Percentiles rank a stretch among this genome's conserved stretches.
phyloP scores from a whole-genome alignment of 1,140 invertebrate species.

The Trichonephila clavipes region DNA sequence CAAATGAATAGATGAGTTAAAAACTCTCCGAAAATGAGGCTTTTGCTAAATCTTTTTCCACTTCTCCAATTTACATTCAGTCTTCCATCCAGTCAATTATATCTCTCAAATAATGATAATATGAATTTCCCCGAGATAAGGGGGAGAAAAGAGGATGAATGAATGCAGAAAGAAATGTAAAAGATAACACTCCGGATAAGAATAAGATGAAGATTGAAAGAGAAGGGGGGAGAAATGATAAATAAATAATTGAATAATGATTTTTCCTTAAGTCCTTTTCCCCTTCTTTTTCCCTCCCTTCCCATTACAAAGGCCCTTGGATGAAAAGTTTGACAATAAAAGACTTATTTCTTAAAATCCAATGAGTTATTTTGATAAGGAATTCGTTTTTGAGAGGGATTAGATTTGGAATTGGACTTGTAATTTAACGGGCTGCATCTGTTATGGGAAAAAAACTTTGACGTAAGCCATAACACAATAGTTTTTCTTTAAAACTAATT shows the following conservation, averaged over 20 bases:
- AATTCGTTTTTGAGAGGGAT: constrained; percentile 47
- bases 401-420: constrained; percentile 3
- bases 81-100: constrained; percentile 54
- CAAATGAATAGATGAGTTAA: constrained; percentile 72
- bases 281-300: background rate
- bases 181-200: constrained; percentile 67
- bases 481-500: background rate
- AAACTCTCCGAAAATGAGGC: constrained; percentile 50
- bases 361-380: constrained; percentile 61
- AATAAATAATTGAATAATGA: constrained; percentile 75
- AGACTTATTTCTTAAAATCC: constrained; percentile 76
- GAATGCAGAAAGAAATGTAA: constrained; percentile 10
- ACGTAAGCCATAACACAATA: too few relatives aligned
- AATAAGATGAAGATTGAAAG: constrained; percentile 63
- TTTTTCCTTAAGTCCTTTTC: constrained; percentile 38
- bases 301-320: background rate
- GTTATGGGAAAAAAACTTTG: background rate
- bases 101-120: constrained; percentile 71
- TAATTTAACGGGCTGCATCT: constrained; percentile 7
- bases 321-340: constrained; percentile 71
- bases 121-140: constrained; percentile 38
- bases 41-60: background rate
- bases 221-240: constrained; percentile 55
- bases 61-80: constrained; percentile 64
- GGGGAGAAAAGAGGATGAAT: background rate